These are phyloP conservation scores for Echinops telfairi DNA, from an alignment of 2,113 vertebrate genomes.

Conservation along the genomic window DNA sequence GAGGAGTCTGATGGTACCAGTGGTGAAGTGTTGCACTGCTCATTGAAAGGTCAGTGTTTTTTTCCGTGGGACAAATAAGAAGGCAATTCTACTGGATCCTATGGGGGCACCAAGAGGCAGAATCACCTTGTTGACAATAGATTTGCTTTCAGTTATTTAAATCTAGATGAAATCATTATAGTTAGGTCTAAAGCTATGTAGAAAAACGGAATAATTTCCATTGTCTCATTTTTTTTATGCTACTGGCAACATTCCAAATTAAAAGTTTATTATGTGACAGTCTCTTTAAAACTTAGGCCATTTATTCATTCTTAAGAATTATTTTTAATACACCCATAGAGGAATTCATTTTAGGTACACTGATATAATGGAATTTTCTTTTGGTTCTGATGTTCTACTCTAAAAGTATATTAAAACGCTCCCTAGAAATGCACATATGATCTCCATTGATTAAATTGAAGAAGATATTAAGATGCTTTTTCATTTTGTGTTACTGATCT, in stretches of 20 bases:
- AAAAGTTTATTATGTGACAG: slow-evolving; percentile 20
- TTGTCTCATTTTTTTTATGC: slow-evolving; percentile 52
- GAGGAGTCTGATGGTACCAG: no score
- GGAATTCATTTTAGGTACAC: neutral
- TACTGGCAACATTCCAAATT: neutral
- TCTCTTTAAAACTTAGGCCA: slow-evolving; percentile 37
- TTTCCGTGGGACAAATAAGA: no score
- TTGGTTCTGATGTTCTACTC: neutral
- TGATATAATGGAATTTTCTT: slow-evolving; percentile 29
- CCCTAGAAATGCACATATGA: neutral
- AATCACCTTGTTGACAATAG: no score
- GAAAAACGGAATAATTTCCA: slow-evolving; percentile 54
- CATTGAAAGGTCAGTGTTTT: no score
- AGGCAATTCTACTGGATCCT: no score
- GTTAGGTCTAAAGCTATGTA: slow-evolving; percentile 7
- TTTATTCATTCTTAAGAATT: slow-evolving; percentile 58
- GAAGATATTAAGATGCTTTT: neutral
- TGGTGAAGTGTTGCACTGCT: no score
- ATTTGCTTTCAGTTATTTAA: slow-evolving; percentile 3
- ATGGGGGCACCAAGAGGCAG: no score
- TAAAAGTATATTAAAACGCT: neutral
- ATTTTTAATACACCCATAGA: slow-evolving; percentile 32
- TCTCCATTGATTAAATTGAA: neutral
- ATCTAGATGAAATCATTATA: slow-evolving; percentile 29
- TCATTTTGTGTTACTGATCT: slow-evolving; percentile 9